Base-by-base conservation (phyloP, 2,888 invertebrate species). In the Orthosia gracilis region DNA sequence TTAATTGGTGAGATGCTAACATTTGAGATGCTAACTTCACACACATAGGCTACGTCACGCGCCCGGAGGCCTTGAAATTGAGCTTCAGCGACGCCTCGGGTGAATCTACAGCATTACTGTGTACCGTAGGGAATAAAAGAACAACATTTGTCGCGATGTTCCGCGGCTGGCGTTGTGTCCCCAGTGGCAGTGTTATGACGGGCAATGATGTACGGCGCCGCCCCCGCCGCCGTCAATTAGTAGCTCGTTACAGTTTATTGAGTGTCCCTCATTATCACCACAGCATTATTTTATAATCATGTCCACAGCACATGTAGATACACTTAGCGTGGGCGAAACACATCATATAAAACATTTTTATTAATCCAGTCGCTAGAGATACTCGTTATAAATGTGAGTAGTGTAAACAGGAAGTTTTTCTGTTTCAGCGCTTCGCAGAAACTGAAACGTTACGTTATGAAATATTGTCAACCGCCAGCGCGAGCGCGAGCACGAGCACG, bases 161-260 rank as follows among this genome's bases (percentile, higher is more conserved):
- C 52, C 21, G 47, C 7, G 12, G 23, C 17, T 23, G 15, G 4
- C 26, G 31, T 54, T 49, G 4, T 15, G 40, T 7, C 40, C 5
- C 7, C 26, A 40, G 40, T 40, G 40, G 9, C 9, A 40, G 66
- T 57, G 54, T 55, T 31, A 13, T 59, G 62, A 45, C 21, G n/a
- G 62, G 23, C 2, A 54, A 55, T 26, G 49, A 61, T 31, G 21
- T 61, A 49, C 17, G 3, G 26, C 40, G 18, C 23, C n/a, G 11
- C 4, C 26, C 52, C 11, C 26, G 13, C 54, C 18, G 57, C 63
- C 68, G 71, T 66, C 78, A 78, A 59, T 78, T 67, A 71, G 59
- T 64, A 49, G 58, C 45, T 79, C 68, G 59, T 72, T 68, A 65
- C 64, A 54, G 58, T 65, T 72, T 73, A 78, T 65, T 72, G 52